Evolutionary conservation across 2,888 invertebrate genomes (phyloP).

Genomic region (Napeogenes sylphis): DNA sequence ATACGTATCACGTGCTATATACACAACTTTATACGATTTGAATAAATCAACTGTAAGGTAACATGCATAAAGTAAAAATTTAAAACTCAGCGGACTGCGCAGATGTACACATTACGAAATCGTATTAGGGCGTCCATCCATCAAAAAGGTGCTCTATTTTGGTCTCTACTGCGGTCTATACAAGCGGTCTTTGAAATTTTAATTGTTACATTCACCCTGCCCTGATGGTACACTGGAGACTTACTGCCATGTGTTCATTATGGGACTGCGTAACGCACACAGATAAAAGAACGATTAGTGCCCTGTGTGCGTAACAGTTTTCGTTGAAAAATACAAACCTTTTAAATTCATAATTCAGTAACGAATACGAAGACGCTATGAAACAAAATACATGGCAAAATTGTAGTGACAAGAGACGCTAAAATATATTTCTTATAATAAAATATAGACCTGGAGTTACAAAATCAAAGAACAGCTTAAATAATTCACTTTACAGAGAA

Average conservation of each 20-base stretch:
- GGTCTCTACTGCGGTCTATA: constrained; percentile 51
- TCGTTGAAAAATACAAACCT: neutral
- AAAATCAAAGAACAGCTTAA: neutral
- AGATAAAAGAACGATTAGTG: constrained; percentile 20
- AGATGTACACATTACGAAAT: constrained; percentile 12
- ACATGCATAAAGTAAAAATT: constrained; percentile 50
- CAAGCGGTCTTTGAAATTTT: constrained; percentile 74
- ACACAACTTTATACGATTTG: constrained; percentile 42
- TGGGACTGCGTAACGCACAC: constrained; percentile 21
- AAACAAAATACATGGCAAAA: neutral
- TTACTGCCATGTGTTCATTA: constrained; percentile 45
- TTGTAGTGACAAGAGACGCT: neutral
- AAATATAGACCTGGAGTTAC: neutral
- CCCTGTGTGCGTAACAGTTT: too few species aligned
- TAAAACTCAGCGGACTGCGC: constrained; percentile 32
- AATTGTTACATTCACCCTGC: constrained; percentile 75
- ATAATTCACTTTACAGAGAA: neutral
- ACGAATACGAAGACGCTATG: neutral
- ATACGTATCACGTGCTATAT: constrained; percentile 58
- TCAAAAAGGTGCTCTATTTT: constrained; percentile 67
- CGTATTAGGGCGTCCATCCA: constrained; percentile 52
- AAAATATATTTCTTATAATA: neutral
- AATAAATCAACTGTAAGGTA: constrained; percentile 35
- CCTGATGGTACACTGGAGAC: constrained; percentile 63
- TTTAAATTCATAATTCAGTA: neutral